Evolutionary conservation across 2,888 invertebrate genomes (phyloP), one percentile per base, ranked within the genome.

Genomic region (Seira musarum): DNA sequence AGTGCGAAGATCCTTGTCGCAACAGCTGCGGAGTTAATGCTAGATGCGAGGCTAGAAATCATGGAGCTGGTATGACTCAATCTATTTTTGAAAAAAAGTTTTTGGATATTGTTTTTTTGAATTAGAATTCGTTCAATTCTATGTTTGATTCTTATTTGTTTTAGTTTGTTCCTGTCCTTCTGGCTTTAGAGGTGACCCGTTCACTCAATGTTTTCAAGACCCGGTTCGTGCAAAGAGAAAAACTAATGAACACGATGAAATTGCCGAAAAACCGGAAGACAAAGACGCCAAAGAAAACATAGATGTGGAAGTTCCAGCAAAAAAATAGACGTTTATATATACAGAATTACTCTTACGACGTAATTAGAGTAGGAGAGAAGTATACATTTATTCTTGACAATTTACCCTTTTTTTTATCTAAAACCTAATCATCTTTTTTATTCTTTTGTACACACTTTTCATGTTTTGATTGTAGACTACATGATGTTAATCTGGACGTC

Each of bases 11-110:
- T 69, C 87, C 88, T 1, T 88, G 88, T 73, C 67, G 78, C 19
- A 85, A 83, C 46, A 83, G 84, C 63, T 95, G 95, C 87, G 95
- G 86, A 95, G 82, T 53, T 91, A 91, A 72, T 95, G 96, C 87
- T 93, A 93, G 77, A 53, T 77, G 79, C 60, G 77, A 82, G 40
- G 83, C 71, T 6, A 75, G 83, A 65, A 83, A 81, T 80, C 83
- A 82, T 64, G 85, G 85, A 83, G 87, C 87, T 82, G 73, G 85
- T 86, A 83, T 76, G 82, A 15, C 69, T 80, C 76, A 81, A 76
- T 81, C 81, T 77, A 77, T 81, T 24, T 15, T 13, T 35, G 19
- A 35, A 66, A 17, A 80, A 79, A 46, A 25, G 66, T 66, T 69
- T 63, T n/a, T n/a, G n/a, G n/a, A n/a, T n/a, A n/a, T n/a, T n/a